Base-by-base conservation (phyloP, 2,113 vertebrate species). In the Argyrosomus japonicus region DNA sequence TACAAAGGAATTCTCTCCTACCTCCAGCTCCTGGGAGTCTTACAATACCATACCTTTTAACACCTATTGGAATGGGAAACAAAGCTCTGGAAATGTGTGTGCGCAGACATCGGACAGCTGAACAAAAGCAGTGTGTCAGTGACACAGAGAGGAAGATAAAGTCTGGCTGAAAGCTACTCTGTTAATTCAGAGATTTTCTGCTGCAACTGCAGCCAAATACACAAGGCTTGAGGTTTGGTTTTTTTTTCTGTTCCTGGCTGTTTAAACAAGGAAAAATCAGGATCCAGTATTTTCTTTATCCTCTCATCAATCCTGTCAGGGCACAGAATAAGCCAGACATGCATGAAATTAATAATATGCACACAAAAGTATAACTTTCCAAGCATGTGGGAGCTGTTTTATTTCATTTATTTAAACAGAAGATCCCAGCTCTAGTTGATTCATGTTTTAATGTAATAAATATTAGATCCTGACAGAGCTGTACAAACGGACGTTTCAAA, bases 21-120 rank as follows among this genome's bases (percentile, higher is more conserved):
- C 50, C 54, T 69, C 29, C 45, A 72, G 63, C 47, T 79, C 72
- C 61, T 60, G 80, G 57, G 71, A 77, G 67, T 53, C 12, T 3
- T 1, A 21, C 50, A 68, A 23, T 23, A 36, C 47, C 70, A 47
- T 10, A 68, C 77, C 75, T 88, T 69, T 88, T 75, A 82, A 23
- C 85, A 64, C 77, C 75, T 70, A 63, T 73, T 79, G 47, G 48
- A 67, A 7, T 18, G 18, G 32, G 12, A 10, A 18, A 83, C 65
- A 81, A 69, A 75, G 57, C 18, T 63, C 7, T 27, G 21, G 0
- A 0, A 1, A 2, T 81, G 17, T 69, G 70, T 64, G 43, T 23
- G 9, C 67, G 15, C 3, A 21, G 48, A 11, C 19, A 50, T 50
- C 32, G 1, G 78, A 58, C 61, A 57, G 40, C 53, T 5, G 9